Evolutionary conservation across 1,140 invertebrate genomes (phyloP).

Genomic region (Brachionus plicatilis): DNA sequence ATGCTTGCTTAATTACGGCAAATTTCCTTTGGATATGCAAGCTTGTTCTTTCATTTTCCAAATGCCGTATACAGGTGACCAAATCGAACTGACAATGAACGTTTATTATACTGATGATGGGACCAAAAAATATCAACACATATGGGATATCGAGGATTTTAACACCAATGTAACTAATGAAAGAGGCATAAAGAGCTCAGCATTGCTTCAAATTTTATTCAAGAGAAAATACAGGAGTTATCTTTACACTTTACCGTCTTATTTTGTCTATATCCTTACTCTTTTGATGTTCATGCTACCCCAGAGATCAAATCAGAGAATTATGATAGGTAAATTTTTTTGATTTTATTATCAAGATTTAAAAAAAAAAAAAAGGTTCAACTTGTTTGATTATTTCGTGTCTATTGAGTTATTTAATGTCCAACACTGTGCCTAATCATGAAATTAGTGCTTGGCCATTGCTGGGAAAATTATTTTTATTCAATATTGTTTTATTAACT

Average conservation of each 20-base stretch:
- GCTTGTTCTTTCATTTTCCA: conserved; percentile 21
- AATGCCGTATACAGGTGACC: not conserved
- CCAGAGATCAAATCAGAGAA: conserved; percentile 21
- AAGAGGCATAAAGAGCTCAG: not conserved
- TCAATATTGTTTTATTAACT: conserved; percentile 17
- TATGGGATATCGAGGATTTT: conserved; percentile 17
- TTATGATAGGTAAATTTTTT: conserved; percentile 3
- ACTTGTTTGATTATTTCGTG: not conserved
- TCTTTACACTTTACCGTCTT: conserved; percentile 17
- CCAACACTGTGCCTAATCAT: not conserved
- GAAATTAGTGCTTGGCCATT: conserved; percentile 30
- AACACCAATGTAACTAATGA: not conserved
- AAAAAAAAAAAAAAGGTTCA: not conserved
- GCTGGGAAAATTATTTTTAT: conserved; percentile 1
- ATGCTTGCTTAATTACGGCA: conserved; percentile 10
- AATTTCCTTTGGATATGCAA: conserved; percentile 33
- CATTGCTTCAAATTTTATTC: not conserved
- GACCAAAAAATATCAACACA: conserved; percentile 10
- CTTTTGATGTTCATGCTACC: conserved; percentile 38
- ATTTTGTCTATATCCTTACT: conserved; percentile 31
- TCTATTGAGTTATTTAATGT: not conserved
- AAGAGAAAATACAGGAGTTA: not conserved
- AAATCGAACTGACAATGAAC: not conserved
- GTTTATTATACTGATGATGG: conserved; percentile 10
- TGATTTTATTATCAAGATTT: not conserved